These are phyloP conservation scores for Octodonta nipae DNA, from an alignment of 2,888 invertebrate species.

Conservation along the genomic window DNA sequence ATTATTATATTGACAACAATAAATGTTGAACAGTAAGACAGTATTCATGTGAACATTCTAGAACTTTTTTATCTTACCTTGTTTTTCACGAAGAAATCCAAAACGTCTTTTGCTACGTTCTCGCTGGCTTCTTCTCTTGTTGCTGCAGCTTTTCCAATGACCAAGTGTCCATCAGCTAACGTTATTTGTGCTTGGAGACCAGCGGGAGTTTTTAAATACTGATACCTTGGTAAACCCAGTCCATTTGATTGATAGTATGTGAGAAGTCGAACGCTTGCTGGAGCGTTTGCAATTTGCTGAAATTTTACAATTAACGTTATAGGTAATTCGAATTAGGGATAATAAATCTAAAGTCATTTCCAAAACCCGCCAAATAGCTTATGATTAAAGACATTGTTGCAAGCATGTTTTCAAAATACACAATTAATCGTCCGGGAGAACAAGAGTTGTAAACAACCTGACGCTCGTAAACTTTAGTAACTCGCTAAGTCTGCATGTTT, in stretches of 20 bases:
- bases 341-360: not conserved
- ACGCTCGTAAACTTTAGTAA: too few species aligned
- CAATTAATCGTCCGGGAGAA: too few species aligned
- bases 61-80: too few species aligned
- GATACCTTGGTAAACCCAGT: constrained; percentile 37
- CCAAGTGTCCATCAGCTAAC: constrained; percentile 33
- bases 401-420: too few species aligned
- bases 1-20: not conserved
- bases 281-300: constrained; percentile 18
- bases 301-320: constrained; percentile 6
- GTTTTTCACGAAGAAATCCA: constrained; percentile 21
- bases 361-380: too few species aligned
- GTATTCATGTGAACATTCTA: too few species aligned
- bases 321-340: not conserved
- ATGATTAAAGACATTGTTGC: too few species aligned
- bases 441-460: too few species aligned
- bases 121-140: constrained; percentile 39
- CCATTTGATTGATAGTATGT: constrained; percentile 35
- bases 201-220: constrained; percentile 31
- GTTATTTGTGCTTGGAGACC: constrained; percentile 35
- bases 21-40: too few species aligned
- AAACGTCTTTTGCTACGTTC: constrained; percentile 33
- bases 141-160: constrained; percentile 37
- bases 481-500: too few species aligned
- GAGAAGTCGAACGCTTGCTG: constrained; percentile 30